A percentile compares a stretch with the other conserved stretches of the same genome.
Evolutionary conservation across 2,888 invertebrate genomes (phyloP).

Genomic region (Chymomyza caudatula): DNA sequence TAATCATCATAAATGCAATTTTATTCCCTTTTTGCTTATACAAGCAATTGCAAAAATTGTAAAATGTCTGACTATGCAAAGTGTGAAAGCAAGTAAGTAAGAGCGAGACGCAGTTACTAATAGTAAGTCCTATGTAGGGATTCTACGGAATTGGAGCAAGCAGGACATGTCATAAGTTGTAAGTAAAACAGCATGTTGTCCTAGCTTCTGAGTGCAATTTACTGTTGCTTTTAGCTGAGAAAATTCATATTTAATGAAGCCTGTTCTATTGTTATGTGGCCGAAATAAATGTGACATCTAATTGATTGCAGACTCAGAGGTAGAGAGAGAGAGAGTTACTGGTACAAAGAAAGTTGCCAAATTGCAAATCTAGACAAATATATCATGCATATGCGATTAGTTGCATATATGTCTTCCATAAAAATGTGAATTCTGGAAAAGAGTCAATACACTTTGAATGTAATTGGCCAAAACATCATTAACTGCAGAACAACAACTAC

Average conservation of each 20-base stretch:
- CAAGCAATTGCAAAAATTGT: conserved; percentile 52
- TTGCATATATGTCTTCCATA: neutral
- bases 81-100: neutral
- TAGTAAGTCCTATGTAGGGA: neutral
- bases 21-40: conserved; percentile 21
- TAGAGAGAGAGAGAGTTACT: neutral
- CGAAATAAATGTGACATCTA: conserved; percentile 45
- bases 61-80: conserved; percentile 24
- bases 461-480: neutral
- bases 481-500: conserved; percentile 2
- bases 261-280: conserved; percentile 52
- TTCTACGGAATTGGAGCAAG: neutral
- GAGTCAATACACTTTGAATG: neutral
- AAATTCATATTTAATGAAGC: conserved; percentile 68
- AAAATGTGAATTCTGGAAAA: neutral
- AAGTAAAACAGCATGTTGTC: neutral
- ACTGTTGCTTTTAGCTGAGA: conserved; percentile 63
- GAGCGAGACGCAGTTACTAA: neutral
- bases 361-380: neutral
- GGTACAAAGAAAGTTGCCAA: neutral
- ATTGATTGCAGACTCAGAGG: conserved; percentile 43
- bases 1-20: neutral
- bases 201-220: conserved; percentile 38
- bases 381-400: neutral
- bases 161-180: conserved; percentile 3